Evolutionary conservation across 1,140 invertebrate species (phyloP), one percentile per base, ranked within the genome.

Genomic region (Cataglyphis hispanica): DNA sequence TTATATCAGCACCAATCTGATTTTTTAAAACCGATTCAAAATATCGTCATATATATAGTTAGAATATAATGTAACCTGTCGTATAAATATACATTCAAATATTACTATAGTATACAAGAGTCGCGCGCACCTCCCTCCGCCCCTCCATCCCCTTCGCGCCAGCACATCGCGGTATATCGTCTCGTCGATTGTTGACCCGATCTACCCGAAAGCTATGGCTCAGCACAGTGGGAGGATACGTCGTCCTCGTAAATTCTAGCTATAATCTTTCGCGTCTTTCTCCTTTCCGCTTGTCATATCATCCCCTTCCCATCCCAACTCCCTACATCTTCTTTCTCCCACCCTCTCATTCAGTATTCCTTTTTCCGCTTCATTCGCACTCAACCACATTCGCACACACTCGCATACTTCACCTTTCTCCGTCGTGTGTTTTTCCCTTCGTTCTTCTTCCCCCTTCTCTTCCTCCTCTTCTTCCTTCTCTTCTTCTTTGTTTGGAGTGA

Each of bases 81-180:
- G 93, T 95, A 94, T 95, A 95, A 94, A 95, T 94, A 95, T 95
- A 94, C 92, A 94, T 94, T 94, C 92, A 93, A 95, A 94, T 95
- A 94, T 94, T 92, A 92, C 93, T 93, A 95, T 94, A 93, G 93
- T 94, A 95, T 95, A 94, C 94, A 94, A 94, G 93, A 93, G 91
- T 93, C 88, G 91, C 93, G 91, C 90, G 89, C 86, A 40, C 87
- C 76, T 74, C 88, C 83, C 86, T 3, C 89, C 76, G 60, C 85
- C 69, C 58, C 69, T 50, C 84, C 5, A 10, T 5, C 10, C 37
- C 37, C 7, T 64, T 50, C 22, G 46, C 58, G 58, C 81, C 63
- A n/a, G 46, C 46, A 16, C 46, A 63, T 76, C 60, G 31, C 70
- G 72, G 27, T 63, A 76, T 25, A 27, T 43, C 43, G 16, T 56